Conservation (phyloP, 2,797 vertebrate genomes). For the Erpetoichthys calabaricus region DNA sequence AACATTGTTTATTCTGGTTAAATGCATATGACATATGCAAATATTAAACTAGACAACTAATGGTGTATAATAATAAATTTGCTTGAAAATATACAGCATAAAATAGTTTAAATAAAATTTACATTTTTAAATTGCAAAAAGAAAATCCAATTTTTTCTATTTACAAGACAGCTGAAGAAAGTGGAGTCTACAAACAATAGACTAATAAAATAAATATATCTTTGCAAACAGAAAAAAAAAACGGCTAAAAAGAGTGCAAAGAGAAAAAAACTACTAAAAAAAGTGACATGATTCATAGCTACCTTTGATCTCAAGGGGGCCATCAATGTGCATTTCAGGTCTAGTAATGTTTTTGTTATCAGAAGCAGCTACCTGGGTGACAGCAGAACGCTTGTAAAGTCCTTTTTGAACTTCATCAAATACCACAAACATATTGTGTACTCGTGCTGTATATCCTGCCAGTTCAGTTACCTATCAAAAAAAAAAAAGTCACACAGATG, state of each 20-base stretch:
- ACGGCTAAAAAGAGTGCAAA: no score
- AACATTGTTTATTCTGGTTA: no score
- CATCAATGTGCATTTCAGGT: conserved; percentile 55
- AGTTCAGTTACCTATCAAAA: conserved; percentile 76
- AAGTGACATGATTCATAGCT: conserved; percentile 8
- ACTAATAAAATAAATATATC: no score
- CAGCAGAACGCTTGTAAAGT: conserved; percentile 71
- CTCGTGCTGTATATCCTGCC: conserved; percentile 86
- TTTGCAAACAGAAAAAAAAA: no score
- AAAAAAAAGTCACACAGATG: conserved; percentile 15
- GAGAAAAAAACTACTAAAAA: no score
- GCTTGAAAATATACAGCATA: not conserved
- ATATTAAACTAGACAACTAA: not conserved
- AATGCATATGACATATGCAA: no score
- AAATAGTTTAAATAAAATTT: no score
- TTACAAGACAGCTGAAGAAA: no score
- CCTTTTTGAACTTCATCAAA: conserved; percentile 88
- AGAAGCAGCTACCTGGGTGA: conserved; percentile 35
- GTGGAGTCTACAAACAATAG: no score
- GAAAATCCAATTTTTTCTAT: no score
- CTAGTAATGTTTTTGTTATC: conserved; percentile 46
- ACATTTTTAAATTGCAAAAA: no score
- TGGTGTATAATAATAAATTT: not conserved
- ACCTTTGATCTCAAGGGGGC: conserved; percentile 83
- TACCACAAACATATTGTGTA: conserved; percentile 89